Evolutionary conservation across 2,888 invertebrate genomes (phyloP).

Genomic region (Cancer borealis): DNA sequence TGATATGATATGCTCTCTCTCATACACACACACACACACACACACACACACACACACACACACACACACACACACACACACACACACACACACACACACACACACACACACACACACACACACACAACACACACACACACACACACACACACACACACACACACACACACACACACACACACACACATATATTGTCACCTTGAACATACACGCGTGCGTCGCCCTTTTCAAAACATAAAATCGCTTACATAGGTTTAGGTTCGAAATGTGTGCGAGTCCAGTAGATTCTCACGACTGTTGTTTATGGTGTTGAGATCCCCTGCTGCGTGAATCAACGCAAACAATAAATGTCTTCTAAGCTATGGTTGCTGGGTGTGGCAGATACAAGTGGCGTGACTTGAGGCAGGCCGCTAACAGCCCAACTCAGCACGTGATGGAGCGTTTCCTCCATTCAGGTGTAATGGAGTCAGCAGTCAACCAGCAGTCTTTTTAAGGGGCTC

Average conservation of each 20-base stretch:
- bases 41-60: background rate
- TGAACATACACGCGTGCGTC: background rate
- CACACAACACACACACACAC: background rate
- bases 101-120: constrained; percentile 20
- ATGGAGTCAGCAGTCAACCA: background rate
- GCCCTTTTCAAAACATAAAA: background rate
- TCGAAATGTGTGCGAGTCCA: background rate
- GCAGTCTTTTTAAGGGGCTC: background rate
- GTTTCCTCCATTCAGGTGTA: background rate
- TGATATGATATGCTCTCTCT: background rate
- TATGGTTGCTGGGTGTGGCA: constrained; percentile 1
- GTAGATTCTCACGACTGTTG: background rate
- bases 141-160: background rate
- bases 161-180: too few species aligned
- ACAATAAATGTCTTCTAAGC: background rate
- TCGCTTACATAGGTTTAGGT: background rate
- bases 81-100: background rate
- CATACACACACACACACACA: background rate
- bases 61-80: constrained; percentile 8
- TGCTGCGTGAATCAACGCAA: background rate
- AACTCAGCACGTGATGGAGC: background rate
- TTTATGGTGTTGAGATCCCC: background rate
- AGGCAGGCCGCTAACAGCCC: background rate
- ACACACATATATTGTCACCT: background rate
- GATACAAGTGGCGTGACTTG: background rate